Base-by-base conservation (phyloP, 2,888 invertebrate genomes). In the Aethes cnicana region DNA sequence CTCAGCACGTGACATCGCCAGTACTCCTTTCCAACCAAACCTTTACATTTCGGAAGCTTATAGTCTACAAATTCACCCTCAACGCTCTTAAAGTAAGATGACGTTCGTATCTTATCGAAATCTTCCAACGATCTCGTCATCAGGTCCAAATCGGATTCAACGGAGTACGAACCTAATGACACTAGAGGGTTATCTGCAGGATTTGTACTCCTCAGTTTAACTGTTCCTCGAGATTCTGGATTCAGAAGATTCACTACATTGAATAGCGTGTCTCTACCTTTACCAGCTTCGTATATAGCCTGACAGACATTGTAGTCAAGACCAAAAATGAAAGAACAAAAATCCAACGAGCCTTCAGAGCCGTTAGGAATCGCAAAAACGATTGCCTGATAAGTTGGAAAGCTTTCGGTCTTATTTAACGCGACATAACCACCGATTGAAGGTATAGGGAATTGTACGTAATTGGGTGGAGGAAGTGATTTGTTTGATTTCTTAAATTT, bases 1-100 rank as follows among this genome's bases (percentile, higher is more conserved):
- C 94, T 93, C 9, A 92, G 71, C 1, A 92, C 80, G 32, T 91
- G 89, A 63, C 94, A 94, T 58, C 91, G 92, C 93, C 93, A 93
- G 70, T 93, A 91, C 48, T 91, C 91, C 73, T 91, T 92, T 2
- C 86, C 67, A 64, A 2, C 68, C 64, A 32, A 67, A 47, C n/a
- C 68, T 8, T 44, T 43, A 42, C 68, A 69, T 1, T 60, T 73
- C 1, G 68, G 55, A 6, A 70, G 61, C 0, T 56, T 26, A 2
- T 68, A 61, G 2, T 58, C 37, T 2, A 77, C 65, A 0, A 86
- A 17, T 36, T 68, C 47, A 0, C 67, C 76, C 2, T 75, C 67
- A 1, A 79, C 65, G 0, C 67, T 65, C 33, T 64, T 66, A 30
- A 92, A 86, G 1, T 86, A 62, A 0, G 64, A 42, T 0, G 91